Percentiles rank a stretch among this genome's conserved stretches.
Conservation (phyloP, 2,113 vertebrate genomes). For the Chamaea fasciata region DNA sequence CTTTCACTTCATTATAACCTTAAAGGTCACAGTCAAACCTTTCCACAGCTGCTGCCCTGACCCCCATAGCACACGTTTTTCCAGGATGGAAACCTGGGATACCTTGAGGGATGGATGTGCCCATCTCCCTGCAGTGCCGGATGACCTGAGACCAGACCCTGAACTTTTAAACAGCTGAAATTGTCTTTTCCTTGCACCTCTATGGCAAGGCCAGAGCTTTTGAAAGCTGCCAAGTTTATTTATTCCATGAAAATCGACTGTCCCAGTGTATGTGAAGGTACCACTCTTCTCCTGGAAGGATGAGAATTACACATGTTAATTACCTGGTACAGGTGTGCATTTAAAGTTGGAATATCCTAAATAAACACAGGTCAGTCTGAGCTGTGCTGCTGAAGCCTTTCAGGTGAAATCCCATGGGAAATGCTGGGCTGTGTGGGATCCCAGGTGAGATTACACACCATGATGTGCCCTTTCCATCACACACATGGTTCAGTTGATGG, state of each 20-base stretch:
- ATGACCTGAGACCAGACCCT: background rate
- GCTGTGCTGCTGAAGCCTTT: background rate
- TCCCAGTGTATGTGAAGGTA: background rate
- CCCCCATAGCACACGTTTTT: background rate
- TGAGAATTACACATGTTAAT: background rate
- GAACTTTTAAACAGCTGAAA: background rate
- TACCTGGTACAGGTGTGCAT: too few species aligned
- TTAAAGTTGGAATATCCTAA: background rate
- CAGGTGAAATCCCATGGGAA: background rate
- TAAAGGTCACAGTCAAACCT: background rate
- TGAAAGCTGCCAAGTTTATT: background rate
- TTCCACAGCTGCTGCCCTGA: background rate
- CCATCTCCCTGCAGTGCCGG: background rate
- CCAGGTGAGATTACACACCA: background rate
- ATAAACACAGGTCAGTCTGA: background rate
- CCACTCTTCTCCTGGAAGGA: background rate
- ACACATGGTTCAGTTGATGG: background rate
- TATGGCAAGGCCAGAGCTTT: background rate
- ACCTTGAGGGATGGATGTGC: background rate
- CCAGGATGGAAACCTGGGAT: background rate
- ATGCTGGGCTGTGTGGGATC: background rate
- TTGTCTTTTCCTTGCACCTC: background rate
- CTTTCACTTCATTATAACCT: background rate
- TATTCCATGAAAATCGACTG: background rate
- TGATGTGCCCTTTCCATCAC: background rate